Percentiles rank a stretch among this genome's conserved stretches.
Conservation (phyloP, 2,888 invertebrate genomes). For the Cryptus armator region DNA sequence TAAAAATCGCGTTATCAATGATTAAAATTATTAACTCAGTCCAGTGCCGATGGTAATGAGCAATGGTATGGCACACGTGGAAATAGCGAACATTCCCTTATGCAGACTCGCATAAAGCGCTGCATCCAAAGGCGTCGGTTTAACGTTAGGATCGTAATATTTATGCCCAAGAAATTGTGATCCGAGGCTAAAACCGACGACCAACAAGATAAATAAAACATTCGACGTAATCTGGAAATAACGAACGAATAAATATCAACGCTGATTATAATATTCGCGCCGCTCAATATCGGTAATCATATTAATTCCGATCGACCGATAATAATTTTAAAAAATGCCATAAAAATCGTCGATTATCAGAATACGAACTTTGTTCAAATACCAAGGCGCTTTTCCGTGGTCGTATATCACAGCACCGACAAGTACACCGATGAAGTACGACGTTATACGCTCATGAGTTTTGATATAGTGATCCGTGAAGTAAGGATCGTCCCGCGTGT, state of each 20-base stretch:
- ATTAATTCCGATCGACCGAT: not conserved
- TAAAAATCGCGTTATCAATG: slow-evolving; percentile 21
- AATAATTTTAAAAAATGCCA: not conserved
- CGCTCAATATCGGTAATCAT: not conserved
- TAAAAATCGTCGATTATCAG: not conserved
- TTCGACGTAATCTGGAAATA: slow-evolving; percentile 71
- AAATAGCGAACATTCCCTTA: slow-evolving; percentile 73
- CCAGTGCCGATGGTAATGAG: slow-evolving; percentile 77
- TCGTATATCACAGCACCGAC: slow-evolving; percentile 76
- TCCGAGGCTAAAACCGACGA: slow-evolving; percentile 68
- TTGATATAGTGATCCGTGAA: slow-evolving; percentile 74
- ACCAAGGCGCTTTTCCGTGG: slow-evolving; percentile 71
- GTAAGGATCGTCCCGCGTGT: slow-evolving; percentile 71
- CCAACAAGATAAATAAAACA: slow-evolving; percentile 72
- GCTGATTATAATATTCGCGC: not conserved
- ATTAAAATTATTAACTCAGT: slow-evolving; percentile 73
- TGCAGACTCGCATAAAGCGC: slow-evolving; percentile 77
- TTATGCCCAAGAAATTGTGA: slow-evolving; percentile 70
- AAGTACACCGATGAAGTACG: slow-evolving; percentile 77
- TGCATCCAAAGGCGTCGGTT: slow-evolving; percentile 69
- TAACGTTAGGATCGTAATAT: slow-evolving; percentile 75
- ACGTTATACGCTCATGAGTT: slow-evolving; percentile 74
- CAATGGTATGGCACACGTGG: slow-evolving; percentile 72
- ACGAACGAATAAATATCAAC: not conserved
- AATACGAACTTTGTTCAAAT: slow-evolving; percentile 73